Conservation (phyloP, 2,888 invertebrate genomes). For the Microdon myrmicae region DNA sequence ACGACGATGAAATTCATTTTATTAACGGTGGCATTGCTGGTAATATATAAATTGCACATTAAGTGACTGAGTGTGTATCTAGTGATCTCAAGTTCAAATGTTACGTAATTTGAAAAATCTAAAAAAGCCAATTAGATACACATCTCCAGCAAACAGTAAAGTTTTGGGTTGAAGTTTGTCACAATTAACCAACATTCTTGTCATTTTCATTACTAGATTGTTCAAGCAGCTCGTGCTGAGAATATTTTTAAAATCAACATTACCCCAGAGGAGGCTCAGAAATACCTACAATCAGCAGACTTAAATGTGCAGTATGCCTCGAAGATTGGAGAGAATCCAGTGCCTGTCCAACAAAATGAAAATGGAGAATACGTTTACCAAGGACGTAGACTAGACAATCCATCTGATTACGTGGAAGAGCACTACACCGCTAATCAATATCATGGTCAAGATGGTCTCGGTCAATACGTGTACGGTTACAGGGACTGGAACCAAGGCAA, state of each 20-base stretch:
- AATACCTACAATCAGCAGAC: conserved; percentile 63
- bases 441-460: conserved; percentile 78
- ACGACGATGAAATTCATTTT: conserved; percentile 32
- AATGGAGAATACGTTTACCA: conserved; percentile 65
- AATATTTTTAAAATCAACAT: conserved; percentile 69
- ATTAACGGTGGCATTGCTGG: conserved; percentile 31
- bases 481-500: conserved; percentile 79
- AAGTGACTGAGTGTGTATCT: too few species aligned
- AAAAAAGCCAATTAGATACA: too few species aligned
- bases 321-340: conserved; percentile 69
- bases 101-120: too few species aligned
- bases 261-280: conserved; percentile 69
- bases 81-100: too few species aligned
- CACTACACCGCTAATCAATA: conserved; percentile 77
- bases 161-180: too few species aligned
- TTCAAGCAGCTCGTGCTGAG: conserved; percentile 55
- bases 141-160: too few species aligned
- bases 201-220: too few species aligned
- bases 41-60: too few species aligned
- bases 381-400: conserved; percentile 73
- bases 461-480: conserved; percentile 79
- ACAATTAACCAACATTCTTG: too few species aligned
- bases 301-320: conserved; percentile 70
- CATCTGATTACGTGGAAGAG: conserved; percentile 76
- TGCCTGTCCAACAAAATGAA: conserved; percentile 65